Evolutionary conservation across 1,140 invertebrate genomes (phyloP).

Genomic region (Mesaphorura yosii): DNA sequence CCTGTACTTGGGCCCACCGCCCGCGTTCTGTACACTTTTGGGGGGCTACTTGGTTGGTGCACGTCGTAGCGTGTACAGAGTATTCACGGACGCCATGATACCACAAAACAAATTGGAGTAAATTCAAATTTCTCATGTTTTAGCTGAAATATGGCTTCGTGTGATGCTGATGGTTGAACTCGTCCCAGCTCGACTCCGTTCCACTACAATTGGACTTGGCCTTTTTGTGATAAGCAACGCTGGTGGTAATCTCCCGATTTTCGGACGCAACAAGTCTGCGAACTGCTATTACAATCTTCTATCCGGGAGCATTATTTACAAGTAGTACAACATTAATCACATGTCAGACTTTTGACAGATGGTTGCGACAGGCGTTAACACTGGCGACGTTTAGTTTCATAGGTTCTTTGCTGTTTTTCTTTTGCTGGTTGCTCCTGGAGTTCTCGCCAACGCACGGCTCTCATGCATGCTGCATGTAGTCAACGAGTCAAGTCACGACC

Average conservation of each 20-base stretch:
- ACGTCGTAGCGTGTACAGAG: no score
- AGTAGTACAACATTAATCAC: no score
- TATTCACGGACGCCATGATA: no score
- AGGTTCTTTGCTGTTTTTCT: no score
- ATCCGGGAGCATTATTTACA: constrained; percentile 69
- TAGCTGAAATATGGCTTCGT: constrained; percentile 87
- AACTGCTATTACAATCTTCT: constrained; percentile 70
- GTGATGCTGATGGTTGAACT: constrained; percentile 79
- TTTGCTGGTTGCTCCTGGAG: no score
- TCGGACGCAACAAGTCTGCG: constrained; percentile 66
- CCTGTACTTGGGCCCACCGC: constrained; percentile 65
- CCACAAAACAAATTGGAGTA: no score
- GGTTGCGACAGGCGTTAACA: no score
- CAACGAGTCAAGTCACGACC: no score
- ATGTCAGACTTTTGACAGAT: no score
- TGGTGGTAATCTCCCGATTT: constrained; percentile 77
- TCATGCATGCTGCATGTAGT: no score
- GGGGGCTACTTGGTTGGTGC: constrained; percentile 73
- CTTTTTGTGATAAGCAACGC: constrained; percentile 85
- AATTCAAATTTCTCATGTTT: constrained; percentile 11
- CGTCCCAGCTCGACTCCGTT: constrained; percentile 62
- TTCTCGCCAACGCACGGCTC: no score
- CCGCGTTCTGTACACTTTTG: constrained; percentile 72
- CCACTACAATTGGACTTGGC: constrained; percentile 71
- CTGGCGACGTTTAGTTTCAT: no score